A percentile compares a stretch with the other conserved stretches of the same genome.
phyloP scores from a whole-genome alignment of 1,140 invertebrate species.

The Rhopalosiphum maidis region DNA sequence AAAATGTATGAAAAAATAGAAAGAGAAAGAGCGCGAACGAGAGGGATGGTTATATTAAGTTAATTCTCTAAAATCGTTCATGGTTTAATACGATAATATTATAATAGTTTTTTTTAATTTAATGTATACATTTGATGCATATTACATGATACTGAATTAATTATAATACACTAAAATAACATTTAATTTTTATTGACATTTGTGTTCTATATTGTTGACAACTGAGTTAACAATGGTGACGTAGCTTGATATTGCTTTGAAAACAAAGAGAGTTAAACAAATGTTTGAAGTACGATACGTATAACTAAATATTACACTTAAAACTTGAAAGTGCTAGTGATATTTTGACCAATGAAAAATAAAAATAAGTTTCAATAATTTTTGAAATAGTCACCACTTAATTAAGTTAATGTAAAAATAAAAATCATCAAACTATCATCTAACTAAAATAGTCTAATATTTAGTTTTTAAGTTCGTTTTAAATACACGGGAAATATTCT shows the following conservation, averaged over 20 bases:
- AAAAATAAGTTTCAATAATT: background rate
- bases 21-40: too few species aligned
- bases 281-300: background rate
- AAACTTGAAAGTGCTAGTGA: too few species aligned
- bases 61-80: too few species aligned
- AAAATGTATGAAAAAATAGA: too few species aligned
- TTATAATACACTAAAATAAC: background rate
- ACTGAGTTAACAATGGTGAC: background rate
- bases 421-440: background rate
- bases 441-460: background rate
- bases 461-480: background rate
- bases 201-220: background rate
- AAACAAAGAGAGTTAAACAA: background rate
- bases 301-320: background rate
- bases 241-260: background rate
- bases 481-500: background rate
- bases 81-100: background rate
- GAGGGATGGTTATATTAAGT: too few species aligned
- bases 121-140: too few species aligned
- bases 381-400: background rate
- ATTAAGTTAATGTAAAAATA: background rate
- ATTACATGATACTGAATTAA: background rate
- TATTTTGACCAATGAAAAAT: too few species aligned
- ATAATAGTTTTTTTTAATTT: too few species aligned
- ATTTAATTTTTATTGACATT: background rate